These are phyloP conservation scores for Trochalopteron elliotii DNA, from an alignment of 2,113 vertebrate genomes.

Conservation along the genomic window DNA sequence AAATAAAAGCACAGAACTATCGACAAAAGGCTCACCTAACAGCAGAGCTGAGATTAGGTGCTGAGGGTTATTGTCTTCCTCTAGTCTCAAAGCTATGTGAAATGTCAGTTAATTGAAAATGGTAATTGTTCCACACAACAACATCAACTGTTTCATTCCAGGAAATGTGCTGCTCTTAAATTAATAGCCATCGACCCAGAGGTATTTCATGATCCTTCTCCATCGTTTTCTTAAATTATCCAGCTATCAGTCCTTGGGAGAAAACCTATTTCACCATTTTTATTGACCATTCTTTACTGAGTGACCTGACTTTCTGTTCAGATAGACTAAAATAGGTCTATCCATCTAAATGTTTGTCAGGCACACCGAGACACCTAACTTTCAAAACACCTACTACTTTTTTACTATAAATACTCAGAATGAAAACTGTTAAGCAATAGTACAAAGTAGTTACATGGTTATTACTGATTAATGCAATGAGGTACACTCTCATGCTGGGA, in stretches of 20 bases:
- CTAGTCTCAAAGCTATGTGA: slow-evolving; percentile 69
- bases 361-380: neutral
- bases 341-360: slow-evolving; percentile 66
- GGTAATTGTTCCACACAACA: slow-evolving; percentile 75
- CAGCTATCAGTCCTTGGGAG: slow-evolving; percentile 66
- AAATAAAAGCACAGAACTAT: slow-evolving; percentile 61
- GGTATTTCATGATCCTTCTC: slow-evolving; percentile 64
- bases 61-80: slow-evolving; percentile 66
- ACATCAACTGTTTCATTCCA: slow-evolving; percentile 72
- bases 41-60: slow-evolving; percentile 62
- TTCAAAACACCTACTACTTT: slow-evolving; percentile 49
- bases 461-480: neutral
- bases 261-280: slow-evolving; percentile 71
- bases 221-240: slow-evolving; percentile 70
- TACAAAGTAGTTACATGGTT: neutral
- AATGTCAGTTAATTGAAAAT: slow-evolving; percentile 80
- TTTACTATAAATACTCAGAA: slow-evolving; percentile 48
- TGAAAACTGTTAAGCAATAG: slow-evolving; percentile 32
- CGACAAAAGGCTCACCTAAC: slow-evolving; percentile 65
- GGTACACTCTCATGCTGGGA: neutral
- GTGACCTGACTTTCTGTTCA: slow-evolving; percentile 65
- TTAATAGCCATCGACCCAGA: slow-evolving; percentile 78
- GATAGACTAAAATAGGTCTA: slow-evolving; percentile 65
- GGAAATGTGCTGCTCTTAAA: slow-evolving; percentile 75
- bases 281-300: slow-evolving; percentile 72